A percentile compares a stretch with the other conserved stretches of the same genome.
phyloP scores from a whole-genome alignment of 2,113 vertebrate genomes.

The Callocephalon fimbriatum region DNA sequence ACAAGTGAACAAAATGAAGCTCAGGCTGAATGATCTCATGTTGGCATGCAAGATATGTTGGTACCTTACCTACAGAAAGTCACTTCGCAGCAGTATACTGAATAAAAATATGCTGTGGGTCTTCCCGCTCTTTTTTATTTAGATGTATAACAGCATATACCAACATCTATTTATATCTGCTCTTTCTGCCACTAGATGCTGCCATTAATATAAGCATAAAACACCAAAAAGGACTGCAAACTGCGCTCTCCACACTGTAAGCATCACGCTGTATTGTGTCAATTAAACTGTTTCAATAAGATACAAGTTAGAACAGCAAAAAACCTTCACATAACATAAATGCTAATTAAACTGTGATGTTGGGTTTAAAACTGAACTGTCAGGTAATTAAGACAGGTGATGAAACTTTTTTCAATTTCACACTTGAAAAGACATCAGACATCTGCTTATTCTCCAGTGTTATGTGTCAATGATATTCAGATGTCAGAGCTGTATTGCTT shows the following conservation, averaged over 20 bases:
- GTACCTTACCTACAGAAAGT: not conserved
- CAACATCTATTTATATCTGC: not conserved
- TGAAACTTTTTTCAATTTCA: slow-evolving; percentile 35
- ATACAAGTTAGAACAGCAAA: not conserved
- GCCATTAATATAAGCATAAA: not conserved
- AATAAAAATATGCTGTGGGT: not conserved
- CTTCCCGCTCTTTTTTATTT: not conserved
- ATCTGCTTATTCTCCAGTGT: not conserved
- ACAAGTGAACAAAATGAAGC: not conserved
- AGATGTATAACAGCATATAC: not conserved
- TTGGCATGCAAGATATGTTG: not conserved
- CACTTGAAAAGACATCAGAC: not conserved
- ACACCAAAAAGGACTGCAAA: not conserved
- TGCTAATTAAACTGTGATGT: slow-evolving; percentile 54
- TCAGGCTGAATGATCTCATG: not conserved
- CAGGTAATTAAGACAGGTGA: slow-evolving; percentile 55
- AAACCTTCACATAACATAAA: not conserved
- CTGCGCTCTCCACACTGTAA: not conserved
- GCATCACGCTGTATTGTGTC: not conserved
- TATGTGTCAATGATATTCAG: not conserved
- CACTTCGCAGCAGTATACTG: not conserved
- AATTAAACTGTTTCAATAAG: not conserved
- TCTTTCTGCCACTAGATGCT: not conserved
- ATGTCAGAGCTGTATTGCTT: not conserved
- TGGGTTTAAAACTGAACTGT: slow-evolving; percentile 22